These are phyloP conservation scores for Eustalomyia histrio DNA, from an alignment of 2,888 invertebrate genomes.

Conservation along the genomic window DNA sequence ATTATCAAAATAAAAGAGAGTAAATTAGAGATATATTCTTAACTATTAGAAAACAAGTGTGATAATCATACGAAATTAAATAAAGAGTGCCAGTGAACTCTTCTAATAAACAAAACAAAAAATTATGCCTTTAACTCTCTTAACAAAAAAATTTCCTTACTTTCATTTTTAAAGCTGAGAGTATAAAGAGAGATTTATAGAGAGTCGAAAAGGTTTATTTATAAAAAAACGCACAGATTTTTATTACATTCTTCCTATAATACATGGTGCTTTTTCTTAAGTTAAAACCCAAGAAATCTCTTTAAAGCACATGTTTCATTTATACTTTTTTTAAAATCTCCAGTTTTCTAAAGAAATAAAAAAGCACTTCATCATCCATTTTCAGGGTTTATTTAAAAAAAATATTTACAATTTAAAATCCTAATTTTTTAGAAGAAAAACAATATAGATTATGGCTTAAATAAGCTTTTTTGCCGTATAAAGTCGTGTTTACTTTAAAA, in stretches of 20 bases:
- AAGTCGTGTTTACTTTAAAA: no score
- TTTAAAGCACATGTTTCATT: conserved; percentile 29
- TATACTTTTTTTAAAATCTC: conserved; percentile 4
- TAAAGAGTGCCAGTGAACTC: conserved; percentile 12
- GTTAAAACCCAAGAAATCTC: conserved; percentile 9
- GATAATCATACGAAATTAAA: conserved; percentile 52
- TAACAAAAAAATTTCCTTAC: conserved; percentile 57
- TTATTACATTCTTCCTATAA: conserved; percentile 29
- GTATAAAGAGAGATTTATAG: conserved; percentile 60
- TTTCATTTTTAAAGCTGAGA: conserved; percentile 55
- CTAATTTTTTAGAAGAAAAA: not conserved
- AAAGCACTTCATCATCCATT: conserved; percentile 2
- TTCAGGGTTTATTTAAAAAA: not conserved
- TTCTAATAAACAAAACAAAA: not conserved
- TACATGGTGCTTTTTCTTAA: conserved; percentile 57
- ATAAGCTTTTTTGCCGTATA: not conserved
- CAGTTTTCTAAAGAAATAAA: not conserved
- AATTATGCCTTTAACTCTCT: conserved; percentile 19
- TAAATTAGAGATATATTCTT: not conserved
- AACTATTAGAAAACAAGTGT: conserved; percentile 47
- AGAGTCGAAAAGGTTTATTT: conserved; percentile 4
- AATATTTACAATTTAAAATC: not conserved
- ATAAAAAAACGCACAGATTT: conserved; percentile 46
- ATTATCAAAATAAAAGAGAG: not conserved
- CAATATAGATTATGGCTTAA: conserved; percentile 10